phyloP scores from a whole-genome alignment of 2,113 vertebrate genomes.

The Tragelaphus scriptus region DNA sequence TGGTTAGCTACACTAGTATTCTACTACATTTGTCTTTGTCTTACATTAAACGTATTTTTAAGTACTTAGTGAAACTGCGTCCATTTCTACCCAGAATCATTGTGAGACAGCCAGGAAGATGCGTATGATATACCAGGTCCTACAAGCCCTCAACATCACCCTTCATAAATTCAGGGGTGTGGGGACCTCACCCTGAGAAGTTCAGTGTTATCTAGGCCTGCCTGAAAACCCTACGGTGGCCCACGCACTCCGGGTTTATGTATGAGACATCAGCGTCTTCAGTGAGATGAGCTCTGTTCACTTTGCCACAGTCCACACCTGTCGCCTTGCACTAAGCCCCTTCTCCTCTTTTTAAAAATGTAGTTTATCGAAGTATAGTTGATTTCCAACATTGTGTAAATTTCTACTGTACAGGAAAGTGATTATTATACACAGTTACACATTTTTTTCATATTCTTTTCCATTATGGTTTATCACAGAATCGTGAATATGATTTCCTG shows the following conservation, averaged over 20 bases:
- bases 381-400: background rate
- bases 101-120: background rate
- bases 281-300: background rate
- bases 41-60: background rate
- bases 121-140: fast-evolving
- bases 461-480: background rate
- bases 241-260: background rate
- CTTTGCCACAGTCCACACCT: background rate
- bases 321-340: background rate
- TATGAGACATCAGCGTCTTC: background rate
- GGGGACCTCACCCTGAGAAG: background rate
- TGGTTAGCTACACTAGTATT: background rate
- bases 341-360: background rate
- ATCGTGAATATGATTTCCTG: background rate
- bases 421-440: background rate
- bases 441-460: background rate
- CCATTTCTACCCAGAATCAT: background rate
- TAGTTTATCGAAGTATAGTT: background rate
- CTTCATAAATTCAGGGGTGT: background rate
- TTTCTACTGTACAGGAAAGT: background rate
- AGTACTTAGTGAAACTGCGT: background rate
- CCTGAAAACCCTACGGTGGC: background rate
- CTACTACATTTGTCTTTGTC: background rate
- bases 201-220: background rate
- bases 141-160: background rate